Evolutionary conservation across 2,797 vertebrate genomes (phyloP), one percentile per base, ranked within the genome.

Genomic region (Meda fulgida): DNA sequence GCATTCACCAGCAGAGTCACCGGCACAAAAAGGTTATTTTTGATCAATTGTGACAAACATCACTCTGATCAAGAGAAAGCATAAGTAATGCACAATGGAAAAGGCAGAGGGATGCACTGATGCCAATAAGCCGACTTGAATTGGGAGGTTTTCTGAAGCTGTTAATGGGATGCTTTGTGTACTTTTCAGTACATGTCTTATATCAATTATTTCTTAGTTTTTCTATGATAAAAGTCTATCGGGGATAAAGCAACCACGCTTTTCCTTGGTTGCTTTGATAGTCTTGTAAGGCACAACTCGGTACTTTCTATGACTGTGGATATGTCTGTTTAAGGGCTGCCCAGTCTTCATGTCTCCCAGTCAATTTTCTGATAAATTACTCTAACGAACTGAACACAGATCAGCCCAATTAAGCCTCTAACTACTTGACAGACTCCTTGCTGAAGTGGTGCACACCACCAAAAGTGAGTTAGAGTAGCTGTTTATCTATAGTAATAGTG

Each of bases 341-440:
- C 83, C 83, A 58, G 71, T 88, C 88, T 76, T 85, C 86, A 86
- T 85, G 86, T 88, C 89, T 78, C 85, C 78, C 80, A 88, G 87
- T 88, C 90, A 90, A 89, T 89, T 89, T 88, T 88, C 88, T 83
- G 86, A 89, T 87, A 89, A 89, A 87, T 89, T 87, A 87, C 88
- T 90, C 80, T 88, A 90, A 90, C 88, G 87, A 89, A 88, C 88
- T 79, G 85, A 88, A 89, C 85, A 89, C 85, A 84, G 86, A 89
- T 88, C 86, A 88, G 86, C 86, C 83, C 88, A 89, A 90, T 90
- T 90, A 90, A 88, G 79, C 85, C 82, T 77, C 79, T 88, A 86
- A 89, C 82, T 88, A 86, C 78, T 88, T 86, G 84, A 88, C 80
- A 84, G 86, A 85, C 84, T 83, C 80, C 86, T 84, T 31, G 43